These are phyloP conservation scores for Marcusenius ussheri DNA, from an alignment of 2,113 vertebrate species.

Conservation along the genomic window DNA sequence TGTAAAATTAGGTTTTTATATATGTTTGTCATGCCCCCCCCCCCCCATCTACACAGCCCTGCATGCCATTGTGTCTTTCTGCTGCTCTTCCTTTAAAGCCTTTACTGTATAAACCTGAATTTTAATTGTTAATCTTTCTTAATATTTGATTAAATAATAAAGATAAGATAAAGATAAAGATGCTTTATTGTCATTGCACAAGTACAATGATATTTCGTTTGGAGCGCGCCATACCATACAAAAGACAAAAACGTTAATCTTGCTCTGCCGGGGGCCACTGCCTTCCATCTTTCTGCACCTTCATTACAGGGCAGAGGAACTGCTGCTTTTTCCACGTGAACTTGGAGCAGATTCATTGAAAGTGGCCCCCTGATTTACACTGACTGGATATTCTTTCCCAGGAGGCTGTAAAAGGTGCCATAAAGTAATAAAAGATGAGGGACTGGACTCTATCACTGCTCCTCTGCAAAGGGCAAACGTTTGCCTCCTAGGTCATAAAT, in stretches of 20 bases:
- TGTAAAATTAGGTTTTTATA: neutral
- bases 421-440: neutral
- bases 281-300: neutral
- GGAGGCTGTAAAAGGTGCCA: neutral
- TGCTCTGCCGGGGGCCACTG: too few relatives aligned
- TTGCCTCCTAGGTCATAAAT: neutral
- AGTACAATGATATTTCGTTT: too few relatives aligned
- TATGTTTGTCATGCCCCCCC: neutral
- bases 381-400: neutral
- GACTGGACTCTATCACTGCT: neutral
- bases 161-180: too few relatives aligned
- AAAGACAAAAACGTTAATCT: neutral
- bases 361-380: neutral
- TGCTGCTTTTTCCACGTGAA: neutral
- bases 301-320: neutral
- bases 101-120: neutral
- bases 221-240: neutral
- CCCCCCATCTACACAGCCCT: too few relatives aligned
- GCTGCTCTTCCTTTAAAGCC: neutral
- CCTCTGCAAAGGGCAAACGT: neutral
- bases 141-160: neutral
- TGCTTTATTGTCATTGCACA: too few relatives aligned
- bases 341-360: neutral
- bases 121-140: neutral
- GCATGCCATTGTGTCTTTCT: neutral